Percentiles rank a stretch among this genome's conserved stretches.
Conservation (phyloP, 2,888 invertebrate species). For the Drosophila paranaensis region DNA sequence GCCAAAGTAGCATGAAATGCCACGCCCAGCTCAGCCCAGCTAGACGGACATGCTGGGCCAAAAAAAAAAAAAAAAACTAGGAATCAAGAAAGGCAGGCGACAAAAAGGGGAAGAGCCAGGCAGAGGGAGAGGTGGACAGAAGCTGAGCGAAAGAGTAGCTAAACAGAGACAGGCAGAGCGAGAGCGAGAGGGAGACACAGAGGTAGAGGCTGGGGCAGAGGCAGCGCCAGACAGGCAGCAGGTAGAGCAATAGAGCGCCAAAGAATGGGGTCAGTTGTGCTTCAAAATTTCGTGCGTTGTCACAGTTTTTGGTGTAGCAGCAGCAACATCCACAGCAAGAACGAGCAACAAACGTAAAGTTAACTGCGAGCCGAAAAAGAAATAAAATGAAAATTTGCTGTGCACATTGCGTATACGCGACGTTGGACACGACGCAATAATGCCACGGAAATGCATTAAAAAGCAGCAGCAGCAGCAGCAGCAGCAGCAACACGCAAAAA, state of each 20-base stretch:
- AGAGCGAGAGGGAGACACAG: too few species aligned
- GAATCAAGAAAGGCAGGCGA: slow-evolving; percentile 6
- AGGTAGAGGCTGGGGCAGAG: neutral
- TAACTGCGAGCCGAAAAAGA: slow-evolving; percentile 15
- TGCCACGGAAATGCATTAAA: slow-evolving; percentile 67
- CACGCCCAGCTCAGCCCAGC: slow-evolving; percentile 46
- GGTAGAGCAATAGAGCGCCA: slow-evolving; percentile 10
- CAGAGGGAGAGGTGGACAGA: neutral
- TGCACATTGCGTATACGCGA: slow-evolving; percentile 69
- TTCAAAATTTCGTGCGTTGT: slow-evolving; percentile 59
- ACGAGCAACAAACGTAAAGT: slow-evolving; percentile 16
- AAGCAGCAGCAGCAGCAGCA: slow-evolving; percentile 10
- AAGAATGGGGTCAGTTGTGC: slow-evolving; percentile 69
- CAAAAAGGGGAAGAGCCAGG: neutral
- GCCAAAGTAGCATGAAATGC: slow-evolving; percentile 43
- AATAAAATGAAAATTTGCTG: slow-evolving; percentile 49
- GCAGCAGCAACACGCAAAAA: slow-evolving; percentile 18
- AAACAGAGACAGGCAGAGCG: neutral
- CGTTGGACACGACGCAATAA: slow-evolving; percentile 69
- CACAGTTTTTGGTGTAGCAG: slow-evolving; percentile 67
- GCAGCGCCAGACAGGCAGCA: neutral
- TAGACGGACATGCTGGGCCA: slow-evolving; percentile 19
- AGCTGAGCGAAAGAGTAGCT: neutral
- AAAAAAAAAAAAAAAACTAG: slow-evolving; percentile 1
- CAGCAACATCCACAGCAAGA: slow-evolving; percentile 19